These are phyloP conservation scores for Oreocharis arfaki DNA, from an alignment of 2,113 vertebrate species.

Conservation along the genomic window DNA sequence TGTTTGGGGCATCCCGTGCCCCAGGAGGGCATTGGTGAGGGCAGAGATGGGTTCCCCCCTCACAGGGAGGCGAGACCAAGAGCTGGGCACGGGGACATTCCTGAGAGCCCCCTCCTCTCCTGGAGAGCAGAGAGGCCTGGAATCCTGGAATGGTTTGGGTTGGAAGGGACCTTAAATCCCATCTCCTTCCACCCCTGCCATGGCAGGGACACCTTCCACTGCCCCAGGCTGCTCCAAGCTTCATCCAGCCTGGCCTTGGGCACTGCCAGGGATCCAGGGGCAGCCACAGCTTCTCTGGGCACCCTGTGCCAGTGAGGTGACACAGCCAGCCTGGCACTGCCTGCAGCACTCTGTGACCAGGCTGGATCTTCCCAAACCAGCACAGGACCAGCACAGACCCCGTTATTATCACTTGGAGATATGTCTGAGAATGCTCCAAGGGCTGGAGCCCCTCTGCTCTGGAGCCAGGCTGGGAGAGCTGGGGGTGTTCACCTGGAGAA, in stretches of 20 bases:
- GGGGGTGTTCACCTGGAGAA: accelerated
- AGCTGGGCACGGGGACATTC: accelerated
- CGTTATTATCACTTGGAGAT: neutral
- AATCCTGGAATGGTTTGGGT: neutral
- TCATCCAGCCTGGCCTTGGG: accelerated
- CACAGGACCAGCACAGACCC: neutral
- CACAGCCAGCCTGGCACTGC: neutral
- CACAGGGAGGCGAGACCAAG: neutral
- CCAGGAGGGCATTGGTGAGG: neutral
- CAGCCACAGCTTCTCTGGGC: neutral
- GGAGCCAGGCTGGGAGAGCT: neutral
- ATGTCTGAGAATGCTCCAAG: accelerated
- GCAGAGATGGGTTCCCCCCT: neutral
- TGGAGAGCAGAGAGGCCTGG: neutral
- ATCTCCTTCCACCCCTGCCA: neutral
- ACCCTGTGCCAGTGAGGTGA: neutral
- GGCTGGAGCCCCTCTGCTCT: neutral
- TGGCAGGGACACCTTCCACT: neutral
- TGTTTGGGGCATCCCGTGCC: neutral
- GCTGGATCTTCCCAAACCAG: neutral
- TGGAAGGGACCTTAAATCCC: neutral
- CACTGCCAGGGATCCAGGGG: neutral
- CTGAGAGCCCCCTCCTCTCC: neutral
- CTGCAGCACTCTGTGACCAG: accelerated
- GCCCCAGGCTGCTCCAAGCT: neutral